phyloP scores from a whole-genome alignment of 2,888 invertebrate species.

The Busseola fusca region DNA sequence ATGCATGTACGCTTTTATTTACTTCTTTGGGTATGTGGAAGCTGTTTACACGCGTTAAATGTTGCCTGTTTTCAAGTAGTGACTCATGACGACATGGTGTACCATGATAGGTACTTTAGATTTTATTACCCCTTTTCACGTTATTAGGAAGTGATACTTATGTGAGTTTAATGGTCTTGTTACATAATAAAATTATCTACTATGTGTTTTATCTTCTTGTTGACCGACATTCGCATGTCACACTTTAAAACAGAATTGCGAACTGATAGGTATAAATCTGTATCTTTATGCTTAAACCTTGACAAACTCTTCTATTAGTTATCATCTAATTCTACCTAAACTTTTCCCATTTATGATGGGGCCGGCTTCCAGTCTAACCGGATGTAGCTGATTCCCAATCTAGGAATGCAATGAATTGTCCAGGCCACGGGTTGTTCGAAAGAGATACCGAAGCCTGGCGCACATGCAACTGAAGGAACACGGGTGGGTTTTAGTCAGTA shows the following conservation, averaged over 20 bases:
- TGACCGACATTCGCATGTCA: not conserved
- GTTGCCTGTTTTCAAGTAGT: not conserved
- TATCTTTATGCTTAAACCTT: not conserved
- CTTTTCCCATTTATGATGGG: not conserved
- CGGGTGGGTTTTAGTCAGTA: too few relatives aligned
- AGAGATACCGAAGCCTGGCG: too few relatives aligned
- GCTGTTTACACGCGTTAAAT: constrained; percentile 1
- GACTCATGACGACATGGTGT: not conserved
- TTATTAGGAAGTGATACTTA: not conserved
- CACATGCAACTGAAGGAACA: too few relatives aligned
- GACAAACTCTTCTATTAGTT: not conserved
- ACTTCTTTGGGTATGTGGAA: not conserved
- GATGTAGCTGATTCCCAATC: too few relatives aligned
- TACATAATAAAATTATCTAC: not conserved
- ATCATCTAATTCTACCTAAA: not conserved
- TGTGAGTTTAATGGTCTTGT: not conserved
- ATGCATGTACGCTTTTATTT: constrained; percentile 23
- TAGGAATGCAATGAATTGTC: too few relatives aligned
- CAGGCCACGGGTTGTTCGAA: too few relatives aligned
- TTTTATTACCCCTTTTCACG: not conserved
- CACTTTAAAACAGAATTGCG: not conserved
- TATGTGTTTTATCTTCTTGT: too few relatives aligned
- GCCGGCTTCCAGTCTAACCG: not conserved
- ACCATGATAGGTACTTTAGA: not conserved
- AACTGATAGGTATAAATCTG: not conserved